phyloP scores from a whole-genome alignment of 2,113 vertebrate species.

The Muntiacus muntjak region DNA sequence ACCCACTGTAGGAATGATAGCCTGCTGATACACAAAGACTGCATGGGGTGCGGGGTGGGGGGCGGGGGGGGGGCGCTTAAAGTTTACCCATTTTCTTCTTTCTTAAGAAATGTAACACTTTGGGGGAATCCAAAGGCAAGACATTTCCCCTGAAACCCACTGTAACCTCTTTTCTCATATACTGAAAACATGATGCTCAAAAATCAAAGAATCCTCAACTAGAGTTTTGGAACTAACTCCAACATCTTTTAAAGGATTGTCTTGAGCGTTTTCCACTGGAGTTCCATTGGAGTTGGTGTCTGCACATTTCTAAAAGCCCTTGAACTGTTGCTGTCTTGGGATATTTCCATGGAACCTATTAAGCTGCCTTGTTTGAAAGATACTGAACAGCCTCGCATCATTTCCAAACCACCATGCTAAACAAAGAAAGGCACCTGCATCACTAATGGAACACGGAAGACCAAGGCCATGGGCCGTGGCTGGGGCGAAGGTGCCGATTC shows the following conservation, averaged over 20 bases:
- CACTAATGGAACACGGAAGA: neutral
- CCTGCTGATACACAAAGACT: neutral
- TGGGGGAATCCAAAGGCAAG: neutral
- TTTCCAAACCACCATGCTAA: neutral
- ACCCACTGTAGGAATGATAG: neutral
- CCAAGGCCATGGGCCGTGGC: neutral
- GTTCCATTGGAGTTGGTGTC: neutral
- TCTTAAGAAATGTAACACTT: neutral
- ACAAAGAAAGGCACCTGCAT: neutral
- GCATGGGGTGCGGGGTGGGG: rapidly evolving
- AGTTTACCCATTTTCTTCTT: neutral
- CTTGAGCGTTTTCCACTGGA: neutral
- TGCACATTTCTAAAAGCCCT: neutral
- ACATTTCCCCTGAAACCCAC: neutral
- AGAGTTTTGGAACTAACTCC: neutral
- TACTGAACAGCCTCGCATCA: neutral
- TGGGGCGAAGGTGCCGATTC: neutral
- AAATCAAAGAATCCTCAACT: neutral
- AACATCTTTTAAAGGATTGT: neutral
- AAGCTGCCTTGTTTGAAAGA: constrained; percentile 24
- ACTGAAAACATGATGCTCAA: neutral
- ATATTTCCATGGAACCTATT: neutral
- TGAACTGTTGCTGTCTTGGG: neutral
- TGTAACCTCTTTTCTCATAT: neutral
- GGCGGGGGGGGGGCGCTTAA: rapidly evolving